phyloP scores from a whole-genome alignment of 2,113 vertebrate species.

The Ptyas mucosa region DNA sequence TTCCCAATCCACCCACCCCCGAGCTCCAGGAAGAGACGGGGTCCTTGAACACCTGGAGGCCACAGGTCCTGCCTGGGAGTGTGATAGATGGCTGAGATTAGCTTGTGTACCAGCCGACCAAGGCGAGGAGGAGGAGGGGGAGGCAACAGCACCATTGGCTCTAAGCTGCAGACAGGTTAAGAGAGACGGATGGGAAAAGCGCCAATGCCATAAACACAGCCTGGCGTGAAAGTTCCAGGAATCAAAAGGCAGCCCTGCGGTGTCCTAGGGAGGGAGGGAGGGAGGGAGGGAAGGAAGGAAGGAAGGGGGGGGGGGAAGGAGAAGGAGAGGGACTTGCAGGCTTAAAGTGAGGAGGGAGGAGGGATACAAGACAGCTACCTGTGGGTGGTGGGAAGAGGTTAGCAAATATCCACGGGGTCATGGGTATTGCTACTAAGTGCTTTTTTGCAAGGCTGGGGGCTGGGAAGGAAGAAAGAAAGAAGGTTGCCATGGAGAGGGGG shows the following conservation, averaged over 20 bases:
- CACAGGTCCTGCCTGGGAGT: background rate
- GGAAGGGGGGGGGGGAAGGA: background rate
- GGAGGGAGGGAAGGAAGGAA: too few relatives aligned
- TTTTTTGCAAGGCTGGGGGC: slow-evolving; percentile 17
- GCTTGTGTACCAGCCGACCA: background rate
- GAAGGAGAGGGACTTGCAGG: background rate
- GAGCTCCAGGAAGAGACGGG: background rate
- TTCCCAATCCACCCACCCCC: background rate
- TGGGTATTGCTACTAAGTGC: slow-evolving; percentile 37
- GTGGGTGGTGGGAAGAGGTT: slow-evolving; percentile 64
- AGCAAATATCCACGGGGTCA: slow-evolving; percentile 51
- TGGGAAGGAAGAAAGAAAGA: slow-evolving; percentile 17
- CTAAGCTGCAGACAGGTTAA: background rate
- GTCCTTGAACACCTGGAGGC: background rate
- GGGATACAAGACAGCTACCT: slow-evolving; percentile 51
- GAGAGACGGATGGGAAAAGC: background rate
- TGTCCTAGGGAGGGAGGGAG: background rate
- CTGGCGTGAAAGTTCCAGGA: slow-evolving; percentile 17
- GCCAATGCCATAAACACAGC: background rate
- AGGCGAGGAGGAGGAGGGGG: too few relatives aligned
- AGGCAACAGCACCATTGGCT: background rate
- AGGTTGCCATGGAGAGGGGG: slow-evolving; percentile 61
- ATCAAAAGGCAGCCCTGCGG: slow-evolving; percentile 4
- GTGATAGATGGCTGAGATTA: background rate
- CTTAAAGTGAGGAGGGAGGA: background rate